These are phyloP conservation scores for Geotrypetes seraphini DNA, from an alignment of 2,797 vertebrate species.

Conservation along the genomic window DNA sequence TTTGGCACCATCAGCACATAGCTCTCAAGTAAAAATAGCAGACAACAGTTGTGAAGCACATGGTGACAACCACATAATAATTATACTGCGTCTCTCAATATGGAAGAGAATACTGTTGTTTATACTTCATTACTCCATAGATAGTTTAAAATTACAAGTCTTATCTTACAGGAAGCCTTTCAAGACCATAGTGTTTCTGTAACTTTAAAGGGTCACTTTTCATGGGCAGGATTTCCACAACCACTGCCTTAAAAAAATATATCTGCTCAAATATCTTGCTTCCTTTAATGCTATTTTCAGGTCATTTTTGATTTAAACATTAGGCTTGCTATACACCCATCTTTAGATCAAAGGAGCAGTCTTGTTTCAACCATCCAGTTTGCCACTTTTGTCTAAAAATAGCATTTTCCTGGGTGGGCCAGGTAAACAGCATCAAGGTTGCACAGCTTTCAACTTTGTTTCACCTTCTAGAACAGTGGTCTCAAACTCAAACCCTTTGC, in stretches of 20 bases:
- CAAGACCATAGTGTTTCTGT: slow-evolving; percentile 19
- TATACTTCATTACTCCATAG: slow-evolving; percentile 15
- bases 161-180: slow-evolving; percentile 34
- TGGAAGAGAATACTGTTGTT: slow-evolving; percentile 9
- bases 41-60: neutral
- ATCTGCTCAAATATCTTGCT: slow-evolving; percentile 49
- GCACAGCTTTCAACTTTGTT: slow-evolving; percentile 26
- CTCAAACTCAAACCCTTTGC: too few species aligned
- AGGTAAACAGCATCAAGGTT: slow-evolving; percentile 45
- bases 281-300: slow-evolving; percentile 59
- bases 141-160: slow-evolving; percentile 41
- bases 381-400: slow-evolving; percentile 43
- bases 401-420: slow-evolving; percentile 52
- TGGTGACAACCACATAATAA: neutral
- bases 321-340: slow-evolving; percentile 31
- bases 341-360: slow-evolving; percentile 51
- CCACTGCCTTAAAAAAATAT: slow-evolving; percentile 45
- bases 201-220: slow-evolving; percentile 33
- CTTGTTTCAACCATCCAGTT: slow-evolving; percentile 32
- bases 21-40: slow-evolving; percentile 4
- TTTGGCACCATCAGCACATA: neutral
- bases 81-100: slow-evolving; percentile 19
- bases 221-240: slow-evolving; percentile 44
- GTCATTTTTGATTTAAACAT: slow-evolving; percentile 46
- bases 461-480: slow-evolving; percentile 12